Percentiles rank a stretch among this genome's conserved stretches.
Evolutionary conservation across 2,888 invertebrate species (phyloP).

Genomic region (Catonia carolina): DNA sequence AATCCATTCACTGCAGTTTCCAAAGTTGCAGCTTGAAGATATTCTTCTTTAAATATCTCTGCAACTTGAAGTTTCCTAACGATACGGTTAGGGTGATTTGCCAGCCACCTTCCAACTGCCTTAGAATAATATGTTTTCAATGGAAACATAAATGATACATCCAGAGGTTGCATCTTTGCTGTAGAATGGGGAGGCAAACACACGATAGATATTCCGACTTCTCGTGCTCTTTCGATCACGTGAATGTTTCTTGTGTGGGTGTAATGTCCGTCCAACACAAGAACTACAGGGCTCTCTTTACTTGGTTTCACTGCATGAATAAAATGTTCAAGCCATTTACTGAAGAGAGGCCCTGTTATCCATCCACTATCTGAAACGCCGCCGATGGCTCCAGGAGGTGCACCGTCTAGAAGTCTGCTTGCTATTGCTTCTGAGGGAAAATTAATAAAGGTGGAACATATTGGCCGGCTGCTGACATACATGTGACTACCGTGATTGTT

Average conservation of each 20-base stretch:
- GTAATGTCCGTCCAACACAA: constrained; percentile 25
- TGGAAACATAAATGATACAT: constrained; percentile 15
- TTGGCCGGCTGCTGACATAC: no score
- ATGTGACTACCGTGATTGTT: no score
- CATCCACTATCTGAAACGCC: not conserved
- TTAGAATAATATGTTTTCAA: constrained; percentile 23
- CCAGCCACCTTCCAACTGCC: constrained; percentile 24
- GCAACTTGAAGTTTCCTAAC: constrained; percentile 26
- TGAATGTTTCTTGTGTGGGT: constrained; percentile 24
- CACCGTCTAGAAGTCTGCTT: constrained; percentile 23
- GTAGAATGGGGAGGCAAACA: constrained; percentile 20
- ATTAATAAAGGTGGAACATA: constrained; percentile 39
- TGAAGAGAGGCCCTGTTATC: constrained; percentile 31
- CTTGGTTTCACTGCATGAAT: constrained; percentile 30
- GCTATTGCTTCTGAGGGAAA: constrained; percentile 38
- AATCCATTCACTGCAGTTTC: constrained; percentile 33
- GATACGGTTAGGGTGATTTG: constrained; percentile 32
- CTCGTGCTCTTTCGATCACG: constrained; percentile 14
- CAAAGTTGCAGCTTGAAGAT: constrained; percentile 33
- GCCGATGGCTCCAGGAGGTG: not conserved
- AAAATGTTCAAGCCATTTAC: constrained; percentile 38
- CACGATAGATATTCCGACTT: constrained; percentile 16
- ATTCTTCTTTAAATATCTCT: constrained; percentile 32
- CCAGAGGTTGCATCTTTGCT: constrained; percentile 15
- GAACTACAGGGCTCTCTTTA: constrained; percentile 30